phyloP scores from a whole-genome alignment of 2,113 vertebrate species.

The Petrocephalus microphthalmus region DNA sequence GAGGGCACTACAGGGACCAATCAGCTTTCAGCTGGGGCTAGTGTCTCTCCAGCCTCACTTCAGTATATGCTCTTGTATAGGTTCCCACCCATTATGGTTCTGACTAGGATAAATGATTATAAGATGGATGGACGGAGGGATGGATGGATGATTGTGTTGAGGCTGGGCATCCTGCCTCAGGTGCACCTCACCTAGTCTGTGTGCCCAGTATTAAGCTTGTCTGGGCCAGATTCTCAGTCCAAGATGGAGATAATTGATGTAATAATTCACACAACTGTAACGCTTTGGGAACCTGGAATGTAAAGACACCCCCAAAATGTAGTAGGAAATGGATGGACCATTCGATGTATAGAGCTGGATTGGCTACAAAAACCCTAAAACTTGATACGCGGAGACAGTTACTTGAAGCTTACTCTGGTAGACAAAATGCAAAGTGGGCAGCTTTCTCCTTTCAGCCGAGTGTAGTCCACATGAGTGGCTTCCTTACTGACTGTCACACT shows the following conservation, averaged over 20 bases:
- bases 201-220: neutral
- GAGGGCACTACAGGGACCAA: neutral
- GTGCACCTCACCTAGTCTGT: neutral
- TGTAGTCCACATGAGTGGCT: neutral
- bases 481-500: neutral
- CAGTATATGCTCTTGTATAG: neutral
- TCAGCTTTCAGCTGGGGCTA: neutral
- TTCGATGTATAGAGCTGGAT: neutral
- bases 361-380: neutral
- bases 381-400: neutral
- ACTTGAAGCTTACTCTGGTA: neutral
- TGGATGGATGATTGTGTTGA: neutral
- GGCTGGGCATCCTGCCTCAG: neutral
- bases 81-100: neutral
- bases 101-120: neutral
- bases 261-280: neutral
- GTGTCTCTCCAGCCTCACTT: neutral
- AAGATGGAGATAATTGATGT: neutral
- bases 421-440: neutral
- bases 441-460: neutral
- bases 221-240: neutral
- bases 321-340: neutral
- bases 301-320: neutral
- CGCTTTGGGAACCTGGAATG: neutral
- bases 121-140: neutral